Conservation (phyloP, 2,888 invertebrate genomes). For the Dicyrtomina minuta region DNA sequence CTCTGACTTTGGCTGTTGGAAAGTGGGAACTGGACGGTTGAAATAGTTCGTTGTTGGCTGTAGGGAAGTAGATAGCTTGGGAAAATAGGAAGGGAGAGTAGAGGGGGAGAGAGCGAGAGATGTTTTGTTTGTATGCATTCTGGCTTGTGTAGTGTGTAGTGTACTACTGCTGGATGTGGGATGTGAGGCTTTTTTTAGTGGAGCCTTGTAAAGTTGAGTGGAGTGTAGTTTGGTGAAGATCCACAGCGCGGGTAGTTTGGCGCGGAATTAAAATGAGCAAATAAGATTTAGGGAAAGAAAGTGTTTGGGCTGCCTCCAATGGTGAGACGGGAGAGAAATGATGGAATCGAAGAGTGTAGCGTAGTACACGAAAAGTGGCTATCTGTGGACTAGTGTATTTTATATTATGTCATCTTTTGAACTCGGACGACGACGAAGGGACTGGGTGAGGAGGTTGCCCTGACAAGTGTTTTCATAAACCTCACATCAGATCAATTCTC, state of each 20-base stretch:
- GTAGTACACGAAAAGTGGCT: constrained; percentile 3
- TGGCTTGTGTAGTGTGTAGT: no score
- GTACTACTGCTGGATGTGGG: not conserved
- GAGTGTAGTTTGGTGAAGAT: constrained; percentile 1
- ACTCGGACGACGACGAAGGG: constrained; percentile 8
- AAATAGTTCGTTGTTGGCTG: no score
- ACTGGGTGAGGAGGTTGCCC: constrained; percentile 23
- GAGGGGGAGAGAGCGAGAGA: no score
- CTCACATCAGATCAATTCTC: constrained; percentile 14
- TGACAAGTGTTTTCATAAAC: constrained; percentile 21
- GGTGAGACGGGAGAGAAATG: constrained; percentile 7
- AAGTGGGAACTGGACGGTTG: no score
- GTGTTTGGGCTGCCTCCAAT: constrained; percentile 9
- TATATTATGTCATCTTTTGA: constrained; percentile 9
- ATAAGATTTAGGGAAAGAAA: not conserved
- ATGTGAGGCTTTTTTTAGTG: not conserved
- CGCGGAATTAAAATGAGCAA: not conserved
- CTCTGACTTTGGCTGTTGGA: no score
- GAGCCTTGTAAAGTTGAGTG: not conserved
- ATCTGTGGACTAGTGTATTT: not conserved
- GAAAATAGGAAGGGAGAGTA: no score
- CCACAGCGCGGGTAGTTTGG: constrained; percentile 10
- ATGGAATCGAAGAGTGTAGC: not conserved
- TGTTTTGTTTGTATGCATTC: not conserved
- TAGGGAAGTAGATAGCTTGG: no score